Evolutionary conservation across 2,797 vertebrate genomes (phyloP), one percentile per base, ranked within the genome.

Genomic region (Anableps anableps): DNA sequence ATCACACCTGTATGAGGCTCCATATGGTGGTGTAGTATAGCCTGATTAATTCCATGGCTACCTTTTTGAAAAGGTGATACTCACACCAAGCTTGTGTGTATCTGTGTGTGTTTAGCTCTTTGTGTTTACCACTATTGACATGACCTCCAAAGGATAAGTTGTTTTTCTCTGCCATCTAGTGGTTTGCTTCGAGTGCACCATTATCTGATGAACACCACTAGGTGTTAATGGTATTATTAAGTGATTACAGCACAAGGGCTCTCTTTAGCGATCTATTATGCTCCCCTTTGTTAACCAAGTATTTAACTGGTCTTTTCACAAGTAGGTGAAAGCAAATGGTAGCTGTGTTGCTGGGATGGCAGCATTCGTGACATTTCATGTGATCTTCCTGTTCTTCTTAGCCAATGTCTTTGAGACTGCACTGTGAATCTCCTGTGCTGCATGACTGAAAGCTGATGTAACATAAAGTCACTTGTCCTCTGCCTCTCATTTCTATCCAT

Each of bases 91-190:
- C 0, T 29, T 60, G n/a, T 6, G 29, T 31, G 58, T 34, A 4
- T 29, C 26, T 5, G 26, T 38, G 47, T 34, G 23, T 1, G 72
- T 60, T 53, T 45, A 29, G 68, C 50, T 78, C 26, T 29, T 7
- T 51, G 17, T n/a, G n/a, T 78, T 83, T 73, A 38, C 29, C 16
- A 70, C 38, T 7, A 45, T 14, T 19, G 41, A 70, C 29, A 29
- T 45, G 38, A 45, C 26, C 66, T 70, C 66, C 23, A n/a, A 70
- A 43, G 38, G 23, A 70, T n/a, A 4, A 76, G 64, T 87, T 77
- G 88, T 58, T 71, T 19, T 82, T 47, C 29, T 34, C 79, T 93
- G 92, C 92, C 93, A 87, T 88, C 93, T 94, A 88, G 92, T 93
- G 92, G 92, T 81, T 75, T 17, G 36, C 45, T 14, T 11, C 41